Evolutionary conservation across 2,797 vertebrate genomes (phyloP).

Genomic region (Coluber constrictor): DNA sequence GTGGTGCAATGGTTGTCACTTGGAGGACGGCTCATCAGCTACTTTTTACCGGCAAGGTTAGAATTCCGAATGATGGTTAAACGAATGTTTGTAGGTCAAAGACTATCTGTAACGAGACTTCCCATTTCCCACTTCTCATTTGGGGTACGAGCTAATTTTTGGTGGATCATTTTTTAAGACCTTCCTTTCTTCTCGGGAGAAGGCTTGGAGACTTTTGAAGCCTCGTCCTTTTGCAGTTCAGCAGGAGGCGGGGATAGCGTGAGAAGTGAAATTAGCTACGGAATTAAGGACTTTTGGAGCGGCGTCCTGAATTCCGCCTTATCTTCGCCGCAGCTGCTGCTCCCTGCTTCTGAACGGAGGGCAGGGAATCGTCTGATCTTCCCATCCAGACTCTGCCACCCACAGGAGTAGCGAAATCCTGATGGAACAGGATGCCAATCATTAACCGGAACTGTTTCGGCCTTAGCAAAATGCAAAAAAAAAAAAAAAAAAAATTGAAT

Average conservation of each 20-base stretch:
- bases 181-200: background rate
- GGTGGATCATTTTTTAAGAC: background rate
- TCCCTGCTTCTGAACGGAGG: background rate
- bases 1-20: no score
- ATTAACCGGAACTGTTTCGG: background rate
- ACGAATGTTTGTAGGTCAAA: no score
- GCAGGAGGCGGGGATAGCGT: background rate
- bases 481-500: background rate
- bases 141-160: background rate
- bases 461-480: background rate
- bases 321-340: background rate
- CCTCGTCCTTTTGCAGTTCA: background rate
- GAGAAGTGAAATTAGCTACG: background rate
- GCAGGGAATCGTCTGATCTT: background rate
- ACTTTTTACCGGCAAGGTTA: no score
- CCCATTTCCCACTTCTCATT: background rate
- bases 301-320: background rate
- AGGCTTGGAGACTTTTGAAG: background rate
- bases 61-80: no score
- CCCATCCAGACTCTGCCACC: no score
- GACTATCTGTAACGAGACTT: background rate
- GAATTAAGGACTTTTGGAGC: background rate
- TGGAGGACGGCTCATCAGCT: no score
- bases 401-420: no score
- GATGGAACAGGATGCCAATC: background rate